Percentiles rank a stretch among this genome's conserved stretches.
phyloP scores from a whole-genome alignment of 2,888 invertebrate species.

The Sphinx pinastri region DNA sequence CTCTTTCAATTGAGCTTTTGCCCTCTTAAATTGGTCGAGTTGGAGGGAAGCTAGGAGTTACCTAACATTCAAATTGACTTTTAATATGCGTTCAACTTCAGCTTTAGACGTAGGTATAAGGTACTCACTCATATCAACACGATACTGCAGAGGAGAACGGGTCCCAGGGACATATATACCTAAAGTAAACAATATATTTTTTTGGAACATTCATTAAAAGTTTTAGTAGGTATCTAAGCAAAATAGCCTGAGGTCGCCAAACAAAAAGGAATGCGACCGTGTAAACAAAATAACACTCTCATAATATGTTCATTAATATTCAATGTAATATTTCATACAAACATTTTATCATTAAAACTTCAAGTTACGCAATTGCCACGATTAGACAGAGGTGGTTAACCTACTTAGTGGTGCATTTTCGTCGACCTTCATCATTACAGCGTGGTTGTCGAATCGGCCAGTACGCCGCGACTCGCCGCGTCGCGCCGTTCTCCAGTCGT shows the following conservation, averaged over 20 bases:
- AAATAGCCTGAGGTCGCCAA: neutral
- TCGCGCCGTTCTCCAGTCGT: conserved; percentile 11
- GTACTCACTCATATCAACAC: too few species aligned
- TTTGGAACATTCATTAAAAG: too few species aligned
- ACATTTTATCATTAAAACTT: conserved; percentile 7
- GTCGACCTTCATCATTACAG: conserved; percentile 57
- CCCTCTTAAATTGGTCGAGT: too few species aligned
- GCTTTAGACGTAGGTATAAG: too few species aligned
- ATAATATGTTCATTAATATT: neutral
- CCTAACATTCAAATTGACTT: too few species aligned
- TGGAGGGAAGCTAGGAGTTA: too few species aligned
- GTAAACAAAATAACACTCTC: neutral
- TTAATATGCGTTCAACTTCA: too few species aligned
- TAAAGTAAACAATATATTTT: too few species aligned
- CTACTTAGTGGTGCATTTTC: conserved; percentile 65
- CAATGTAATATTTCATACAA: conserved; percentile 2
- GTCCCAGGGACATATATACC: too few species aligned
- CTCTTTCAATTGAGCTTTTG: too few species aligned
- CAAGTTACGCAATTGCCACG: conserved; percentile 36
- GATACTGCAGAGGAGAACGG: too few species aligned
- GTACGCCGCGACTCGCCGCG: neutral
- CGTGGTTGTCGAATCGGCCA: conserved; percentile 33
- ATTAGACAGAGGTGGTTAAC: conserved; percentile 50
- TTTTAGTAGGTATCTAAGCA: too few species aligned
- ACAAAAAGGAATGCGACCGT: neutral